These are phyloP conservation scores for Eupithecia tripunctaria DNA, from an alignment of 2,888 invertebrate genomes.

Conservation along the genomic window DNA sequence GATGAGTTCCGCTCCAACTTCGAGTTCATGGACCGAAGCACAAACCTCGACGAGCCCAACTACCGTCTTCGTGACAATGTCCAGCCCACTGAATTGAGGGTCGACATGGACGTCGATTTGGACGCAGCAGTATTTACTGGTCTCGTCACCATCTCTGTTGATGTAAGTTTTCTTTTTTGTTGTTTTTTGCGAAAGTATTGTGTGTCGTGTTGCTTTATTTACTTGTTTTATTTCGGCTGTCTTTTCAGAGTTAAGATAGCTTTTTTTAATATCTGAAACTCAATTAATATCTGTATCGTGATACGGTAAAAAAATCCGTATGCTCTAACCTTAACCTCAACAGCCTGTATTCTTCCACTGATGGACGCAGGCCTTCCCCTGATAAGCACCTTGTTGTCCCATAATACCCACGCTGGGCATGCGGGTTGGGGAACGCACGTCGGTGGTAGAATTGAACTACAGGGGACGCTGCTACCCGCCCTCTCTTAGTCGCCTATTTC, in stretches of 20 bases:
- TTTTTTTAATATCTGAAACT: background rate
- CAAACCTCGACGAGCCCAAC: slow-evolving; percentile 65
- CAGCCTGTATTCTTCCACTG: too few species aligned
- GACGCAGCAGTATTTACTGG: slow-evolving; percentile 63
- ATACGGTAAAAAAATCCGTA: background rate
- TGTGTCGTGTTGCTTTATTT: background rate
- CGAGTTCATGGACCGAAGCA: slow-evolving; percentile 60
- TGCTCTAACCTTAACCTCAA: background rate
- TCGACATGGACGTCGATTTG: slow-evolving; percentile 70
- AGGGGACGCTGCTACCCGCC: too few species aligned
- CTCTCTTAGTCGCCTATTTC: too few species aligned
- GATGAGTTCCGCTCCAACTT: slow-evolving; percentile 64
- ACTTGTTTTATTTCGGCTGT: background rate
- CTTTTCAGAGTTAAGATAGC: background rate
- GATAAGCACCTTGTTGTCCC: too few species aligned
- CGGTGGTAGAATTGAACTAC: too few species aligned
- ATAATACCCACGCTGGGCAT: too few species aligned
- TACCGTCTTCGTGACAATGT: slow-evolving; percentile 68
- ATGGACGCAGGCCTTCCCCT: too few species aligned
- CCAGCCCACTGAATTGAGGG: slow-evolving; percentile 58
- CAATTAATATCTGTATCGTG: background rate
- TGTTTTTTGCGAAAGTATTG: background rate
- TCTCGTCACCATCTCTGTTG: slow-evolving; percentile 55
- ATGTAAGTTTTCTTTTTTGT: slow-evolving; percentile 55
- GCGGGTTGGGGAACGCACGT: too few species aligned